Conservation (phyloP, 2,113 vertebrate species). For the Halcyon malimbica region DNA sequence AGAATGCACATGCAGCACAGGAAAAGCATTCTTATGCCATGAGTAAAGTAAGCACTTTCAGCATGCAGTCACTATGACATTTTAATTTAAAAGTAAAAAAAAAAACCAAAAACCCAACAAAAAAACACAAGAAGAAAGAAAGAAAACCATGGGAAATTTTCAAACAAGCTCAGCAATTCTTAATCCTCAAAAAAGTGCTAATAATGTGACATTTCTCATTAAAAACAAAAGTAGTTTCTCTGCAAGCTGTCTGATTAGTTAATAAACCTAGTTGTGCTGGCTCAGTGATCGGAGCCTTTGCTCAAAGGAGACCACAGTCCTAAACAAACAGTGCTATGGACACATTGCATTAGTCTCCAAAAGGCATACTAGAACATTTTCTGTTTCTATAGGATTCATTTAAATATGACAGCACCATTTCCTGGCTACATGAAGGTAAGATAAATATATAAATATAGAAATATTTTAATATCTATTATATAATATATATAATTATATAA, state of each 20-base stretch:
- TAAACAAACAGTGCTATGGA: neutral
- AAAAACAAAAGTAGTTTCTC: neutral
- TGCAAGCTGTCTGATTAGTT: neutral
- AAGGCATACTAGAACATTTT: neutral
- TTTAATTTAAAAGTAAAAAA: neutral
- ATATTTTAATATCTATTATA: too few relatives aligned
- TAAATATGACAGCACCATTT: neutral
- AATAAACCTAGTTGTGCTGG: neutral
- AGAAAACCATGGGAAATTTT: neutral
- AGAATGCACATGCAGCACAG: constrained; percentile 62
- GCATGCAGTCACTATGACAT: neutral
- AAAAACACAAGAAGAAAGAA: neutral
- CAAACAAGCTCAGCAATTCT: neutral
- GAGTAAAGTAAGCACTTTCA: constrained; percentile 36
- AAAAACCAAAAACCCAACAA: neutral
- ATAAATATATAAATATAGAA: neutral
- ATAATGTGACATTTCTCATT: neutral
- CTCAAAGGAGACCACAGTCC: neutral
- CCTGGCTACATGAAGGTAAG: neutral
- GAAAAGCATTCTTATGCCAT: constrained; percentile 39
- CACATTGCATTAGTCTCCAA: neutral
- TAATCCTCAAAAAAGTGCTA: neutral
- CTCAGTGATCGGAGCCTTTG: neutral
- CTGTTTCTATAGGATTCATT: neutral
- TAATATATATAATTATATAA: too few relatives aligned